Evolutionary conservation across 2,797 vertebrate species (phyloP), one percentile per base, ranked within the genome.

Genomic region (Picus viridis): DNA sequence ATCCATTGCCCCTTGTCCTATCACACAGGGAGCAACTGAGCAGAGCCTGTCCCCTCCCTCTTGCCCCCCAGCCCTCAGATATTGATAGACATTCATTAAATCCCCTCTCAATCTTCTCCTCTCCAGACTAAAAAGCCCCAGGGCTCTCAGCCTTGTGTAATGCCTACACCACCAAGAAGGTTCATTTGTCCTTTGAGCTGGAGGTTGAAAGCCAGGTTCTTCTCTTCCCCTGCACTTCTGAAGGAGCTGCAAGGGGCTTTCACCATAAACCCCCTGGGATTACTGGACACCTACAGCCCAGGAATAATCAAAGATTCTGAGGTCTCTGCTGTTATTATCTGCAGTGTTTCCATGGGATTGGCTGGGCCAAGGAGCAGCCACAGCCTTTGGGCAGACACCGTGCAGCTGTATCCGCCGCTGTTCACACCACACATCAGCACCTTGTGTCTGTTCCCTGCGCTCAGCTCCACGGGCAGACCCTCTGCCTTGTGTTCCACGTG

Each of bases 401-500:
- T 0, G n/a, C 39, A 64, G 64, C 27, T 32, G 51, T 2, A 24
- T 16, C 27, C 57, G 4, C 39, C 9, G 49, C 41, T 41, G 16
- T 1, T 43, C 67, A 26, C 41, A 0, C 27, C 3, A 5, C 0
- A 5, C 1, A 5, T 5, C 70, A 6, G 0, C 53, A 17, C 1
- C 32, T 4, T 1, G 1, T 3, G 27, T 8, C 61, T 47, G 64
- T 3, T 80, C 68, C 57, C 81, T 43, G 59, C 20, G 10, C 43
- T 7, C 53, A 41, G 0, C 0, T 2, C 58, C 41, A 12, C 41
- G 30, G 34, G 51, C 23, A 26, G n/a, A 19, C 32, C 58, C 41
- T 76, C 68, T 82, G 36, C 27, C 73, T 59, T 39, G 2, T 5
- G 0, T 19, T 19, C 41, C 41, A 13, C 57, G 14, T 3, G 22